phyloP scores from a whole-genome alignment of 1,140 invertebrate genomes.

The Laodelphax striatellus region DNA sequence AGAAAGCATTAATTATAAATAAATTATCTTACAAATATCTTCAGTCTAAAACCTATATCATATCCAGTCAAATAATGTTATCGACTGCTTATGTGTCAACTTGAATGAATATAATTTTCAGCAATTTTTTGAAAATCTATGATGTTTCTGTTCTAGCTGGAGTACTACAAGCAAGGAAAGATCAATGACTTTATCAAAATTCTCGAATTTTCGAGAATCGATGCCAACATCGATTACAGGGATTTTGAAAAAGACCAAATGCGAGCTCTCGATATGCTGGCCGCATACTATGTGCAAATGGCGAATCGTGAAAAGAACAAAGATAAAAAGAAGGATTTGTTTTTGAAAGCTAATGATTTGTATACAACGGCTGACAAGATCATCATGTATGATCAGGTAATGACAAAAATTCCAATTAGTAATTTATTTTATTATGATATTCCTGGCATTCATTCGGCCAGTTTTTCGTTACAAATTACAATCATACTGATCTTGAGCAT shows the following conservation, averaged over 20 bases:
- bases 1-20: too few species aligned
- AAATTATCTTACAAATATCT: too few species aligned
- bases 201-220: constrained; percentile 71
- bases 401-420: too few species aligned
- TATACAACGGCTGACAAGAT: constrained; percentile 99
- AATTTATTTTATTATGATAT: too few species aligned
- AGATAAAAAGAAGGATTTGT: constrained; percentile 88
- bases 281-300: constrained; percentile 95
- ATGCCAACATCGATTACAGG: constrained; percentile 79
- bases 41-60: too few species aligned
- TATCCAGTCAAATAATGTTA: too few species aligned
- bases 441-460: too few species aligned
- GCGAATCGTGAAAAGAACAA: constrained; percentile 93
- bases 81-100: too few species aligned
- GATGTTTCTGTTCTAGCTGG: constrained; percentile 50
- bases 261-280: constrained; percentile 89
- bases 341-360: constrained; percentile 90
- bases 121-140: too few species aligned
- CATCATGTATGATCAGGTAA: constrained; percentile 97
- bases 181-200: constrained; percentile 90
- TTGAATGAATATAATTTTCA: too few species aligned
- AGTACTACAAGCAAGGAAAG: constrained; percentile 91
- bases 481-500: too few species aligned
- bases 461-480: too few species aligned
- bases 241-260: constrained; percentile 96